phyloP scores from a whole-genome alignment of 2,797 vertebrate genomes.

The Fistularia tabacaria region DNA sequence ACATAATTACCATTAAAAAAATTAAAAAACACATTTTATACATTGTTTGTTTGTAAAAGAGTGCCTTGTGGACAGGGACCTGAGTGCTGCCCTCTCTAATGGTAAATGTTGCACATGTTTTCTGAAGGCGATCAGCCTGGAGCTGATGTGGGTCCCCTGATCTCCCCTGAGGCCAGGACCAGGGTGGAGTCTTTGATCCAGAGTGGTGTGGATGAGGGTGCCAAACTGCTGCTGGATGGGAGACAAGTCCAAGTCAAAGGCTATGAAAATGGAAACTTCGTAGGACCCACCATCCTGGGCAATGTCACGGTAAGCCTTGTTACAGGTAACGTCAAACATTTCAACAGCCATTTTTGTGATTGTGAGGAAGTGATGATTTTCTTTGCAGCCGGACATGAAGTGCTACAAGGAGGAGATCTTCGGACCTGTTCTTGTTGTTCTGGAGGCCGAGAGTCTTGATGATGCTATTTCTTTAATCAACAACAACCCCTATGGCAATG shows the following conservation, averaged over 20 bases:
- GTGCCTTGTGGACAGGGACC: no score
- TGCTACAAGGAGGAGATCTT: slow-evolving; percentile 98
- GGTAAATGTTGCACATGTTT: not conserved
- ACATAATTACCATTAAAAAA: no score
- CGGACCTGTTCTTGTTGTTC: slow-evolving; percentile 89
- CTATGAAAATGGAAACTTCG: slow-evolving; percentile 96
- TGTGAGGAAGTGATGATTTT: not conserved
- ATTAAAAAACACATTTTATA: no score
- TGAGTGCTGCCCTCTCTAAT: not conserved
- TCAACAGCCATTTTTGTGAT: not conserved
- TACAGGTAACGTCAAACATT: not conserved
- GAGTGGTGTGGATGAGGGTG: slow-evolving; percentile 89
- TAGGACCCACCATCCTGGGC: slow-evolving; percentile 90
- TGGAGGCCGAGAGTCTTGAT: slow-evolving; percentile 87
- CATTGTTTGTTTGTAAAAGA: no score
- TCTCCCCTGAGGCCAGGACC: slow-evolving; percentile 85
- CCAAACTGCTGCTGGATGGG: slow-evolving; percentile 88
- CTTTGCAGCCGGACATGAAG: slow-evolving; percentile 84
- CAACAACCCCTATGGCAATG: slow-evolving; percentile 92
- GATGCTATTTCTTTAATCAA: slow-evolving; percentile 92
- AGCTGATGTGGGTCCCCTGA: slow-evolving; percentile 92
- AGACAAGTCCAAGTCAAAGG: slow-evolving; percentile 89
- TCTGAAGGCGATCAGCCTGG: slow-evolving; percentile 91
- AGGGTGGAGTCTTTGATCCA: slow-evolving; percentile 88
- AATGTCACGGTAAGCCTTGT: slow-evolving; percentile 80